phyloP scores from a whole-genome alignment of 2,797 vertebrate species.

The Pangasius mekongensis region DNA sequence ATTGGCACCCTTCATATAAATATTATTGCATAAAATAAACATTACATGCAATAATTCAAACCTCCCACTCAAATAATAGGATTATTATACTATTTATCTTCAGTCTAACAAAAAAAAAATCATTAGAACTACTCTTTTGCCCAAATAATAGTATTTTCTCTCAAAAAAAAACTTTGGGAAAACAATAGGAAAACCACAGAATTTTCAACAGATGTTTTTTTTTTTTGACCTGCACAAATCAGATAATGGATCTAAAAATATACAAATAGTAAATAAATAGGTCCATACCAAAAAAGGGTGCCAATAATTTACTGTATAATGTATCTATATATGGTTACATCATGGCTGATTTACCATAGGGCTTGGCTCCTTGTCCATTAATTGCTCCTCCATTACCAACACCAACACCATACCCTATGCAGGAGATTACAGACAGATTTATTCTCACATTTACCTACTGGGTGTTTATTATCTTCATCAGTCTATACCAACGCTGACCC shows the following conservation, averaged over 20 bases:
- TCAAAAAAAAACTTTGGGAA: background rate
- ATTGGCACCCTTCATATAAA: background rate
- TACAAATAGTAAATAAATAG: background rate
- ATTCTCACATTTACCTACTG: background rate
- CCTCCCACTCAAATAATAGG: background rate
- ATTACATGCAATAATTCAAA: background rate
- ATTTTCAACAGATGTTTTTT: background rate
- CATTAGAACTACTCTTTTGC: background rate
- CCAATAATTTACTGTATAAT: background rate
- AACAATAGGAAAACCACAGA: background rate
- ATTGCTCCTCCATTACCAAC: background rate
- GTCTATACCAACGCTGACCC: background rate
- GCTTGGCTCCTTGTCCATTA: conserved; percentile 38
- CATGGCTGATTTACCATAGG: conserved; percentile 32
- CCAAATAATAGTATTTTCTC: background rate
- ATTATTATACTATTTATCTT: background rate
- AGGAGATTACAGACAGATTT: background rate
- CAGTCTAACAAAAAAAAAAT: background rate
- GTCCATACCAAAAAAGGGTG: background rate
- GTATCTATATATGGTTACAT: background rate
- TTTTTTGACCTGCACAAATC: background rate
- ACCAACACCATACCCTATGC: background rate
- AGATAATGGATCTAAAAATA: background rate
- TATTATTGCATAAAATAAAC: background rate
- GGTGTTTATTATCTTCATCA: background rate